Evolutionary conservation across 2,888 invertebrate species (phyloP).

Genomic region (Drosophila paracracens): DNA sequence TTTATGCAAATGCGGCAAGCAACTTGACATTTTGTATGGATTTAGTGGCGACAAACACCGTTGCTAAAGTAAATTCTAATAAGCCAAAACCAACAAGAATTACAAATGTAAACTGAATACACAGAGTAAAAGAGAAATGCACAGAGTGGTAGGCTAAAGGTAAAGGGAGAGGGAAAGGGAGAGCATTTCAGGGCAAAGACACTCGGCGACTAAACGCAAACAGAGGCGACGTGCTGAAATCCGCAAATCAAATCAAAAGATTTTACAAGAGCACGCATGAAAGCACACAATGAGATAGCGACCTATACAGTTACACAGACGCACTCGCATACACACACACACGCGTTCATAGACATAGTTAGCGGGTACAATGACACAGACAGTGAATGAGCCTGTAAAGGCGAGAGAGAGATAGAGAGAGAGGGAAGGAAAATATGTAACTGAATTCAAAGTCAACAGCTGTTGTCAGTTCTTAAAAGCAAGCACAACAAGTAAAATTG

Average conservation of each 20-base stretch:
- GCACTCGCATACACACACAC: conserved; percentile 22
- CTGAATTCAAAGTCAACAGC: conserved; percentile 76
- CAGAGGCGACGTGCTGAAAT: conserved; percentile 63
- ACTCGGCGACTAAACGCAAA: conserved; percentile 19
- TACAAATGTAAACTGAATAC: conserved; percentile 60
- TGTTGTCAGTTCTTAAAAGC: conserved; percentile 63
- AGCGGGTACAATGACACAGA: conserved; percentile 34
- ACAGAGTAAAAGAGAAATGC: conserved; percentile 12
- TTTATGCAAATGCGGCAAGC: conserved; percentile 34
- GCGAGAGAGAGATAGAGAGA: neutral
- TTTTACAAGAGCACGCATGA: conserved; percentile 70
- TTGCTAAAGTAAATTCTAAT: conserved; percentile 66
- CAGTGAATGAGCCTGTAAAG: conserved; percentile 4
- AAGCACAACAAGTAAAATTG: conserved; percentile 35
- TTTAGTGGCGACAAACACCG: conserved; percentile 20
- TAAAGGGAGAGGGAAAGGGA: neutral
- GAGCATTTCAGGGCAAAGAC: conserved; percentile 3
- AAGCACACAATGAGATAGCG: conserved; percentile 43
- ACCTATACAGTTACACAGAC: conserved; percentile 25
- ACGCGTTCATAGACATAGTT: conserved; percentile 15
- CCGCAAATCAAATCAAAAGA: conserved; percentile 77
- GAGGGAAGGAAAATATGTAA: conserved; percentile 22
- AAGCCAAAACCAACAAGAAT: conserved; percentile 72
- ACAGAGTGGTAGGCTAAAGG: neutral
- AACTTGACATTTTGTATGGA: conserved; percentile 33